phyloP scores from a whole-genome alignment of 2,113 vertebrate species.

The Poicephalus meyeri region DNA sequence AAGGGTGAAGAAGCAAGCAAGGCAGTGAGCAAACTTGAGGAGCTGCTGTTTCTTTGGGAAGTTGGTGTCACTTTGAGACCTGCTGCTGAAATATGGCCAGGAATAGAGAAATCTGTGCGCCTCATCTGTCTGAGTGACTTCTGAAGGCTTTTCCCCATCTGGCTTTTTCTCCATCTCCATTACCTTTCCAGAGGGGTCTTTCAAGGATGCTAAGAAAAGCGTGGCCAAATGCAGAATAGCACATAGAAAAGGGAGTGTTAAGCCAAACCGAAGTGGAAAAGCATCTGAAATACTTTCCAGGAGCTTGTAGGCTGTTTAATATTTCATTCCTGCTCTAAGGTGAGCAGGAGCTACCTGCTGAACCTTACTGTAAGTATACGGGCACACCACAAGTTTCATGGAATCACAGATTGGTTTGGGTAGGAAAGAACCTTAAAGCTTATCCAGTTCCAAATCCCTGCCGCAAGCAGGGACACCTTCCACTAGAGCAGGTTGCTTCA shows the following conservation, averaged over 20 bases:
- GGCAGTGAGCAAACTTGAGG: background rate
- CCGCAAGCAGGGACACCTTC: background rate
- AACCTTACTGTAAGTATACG: accelerated
- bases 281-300: background rate
- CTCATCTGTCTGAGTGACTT: background rate
- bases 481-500: background rate
- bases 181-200: background rate
- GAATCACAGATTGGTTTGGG: background rate
- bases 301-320: background rate
- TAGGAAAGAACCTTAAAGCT: background rate
- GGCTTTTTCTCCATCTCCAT: background rate
- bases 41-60: background rate
- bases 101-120: background rate
- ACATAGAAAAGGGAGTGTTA: accelerated
- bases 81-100: background rate
- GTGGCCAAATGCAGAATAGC: background rate
- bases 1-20: accelerated
- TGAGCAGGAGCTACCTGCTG: background rate
- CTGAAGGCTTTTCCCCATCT: background rate
- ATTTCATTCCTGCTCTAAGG: background rate
- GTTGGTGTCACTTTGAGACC: background rate
- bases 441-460: background rate
- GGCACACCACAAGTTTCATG: background rate
- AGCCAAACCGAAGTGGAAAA: background rate
- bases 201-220: background rate